Conservation (phyloP, 2,113 vertebrate species). For the human region DNA sequence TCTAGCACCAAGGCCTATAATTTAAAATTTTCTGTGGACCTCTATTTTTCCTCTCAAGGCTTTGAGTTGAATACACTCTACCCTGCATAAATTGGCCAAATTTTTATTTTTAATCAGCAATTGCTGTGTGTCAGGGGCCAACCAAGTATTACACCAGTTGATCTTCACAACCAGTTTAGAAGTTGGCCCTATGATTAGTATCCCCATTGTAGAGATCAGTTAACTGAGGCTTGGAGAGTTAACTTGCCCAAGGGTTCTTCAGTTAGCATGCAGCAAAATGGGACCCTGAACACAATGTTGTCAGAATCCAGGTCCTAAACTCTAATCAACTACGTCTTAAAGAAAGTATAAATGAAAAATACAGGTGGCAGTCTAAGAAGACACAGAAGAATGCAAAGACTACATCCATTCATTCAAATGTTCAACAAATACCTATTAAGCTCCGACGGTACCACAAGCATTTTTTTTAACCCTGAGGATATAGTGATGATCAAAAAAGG, state of each 20-base stretch:
- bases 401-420: neutral
- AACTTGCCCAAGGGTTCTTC: neutral
- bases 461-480: neutral
- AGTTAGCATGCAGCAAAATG: neutral
- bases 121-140: neutral
- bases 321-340: neutral
- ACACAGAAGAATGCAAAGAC: neutral
- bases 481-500: neutral
- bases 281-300: neutral
- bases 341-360: neutral
- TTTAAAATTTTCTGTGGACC: neutral
- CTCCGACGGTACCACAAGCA: neutral
- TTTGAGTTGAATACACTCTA: neutral
- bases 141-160: neutral
- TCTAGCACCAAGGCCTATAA: neutral
- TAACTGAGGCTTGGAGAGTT: neutral
- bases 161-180: neutral
- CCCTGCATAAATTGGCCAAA: neutral
- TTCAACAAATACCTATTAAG: neutral
- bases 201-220: neutral
- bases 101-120: neutral
- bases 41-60: neutral
- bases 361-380: neutral
- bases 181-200: neutral
- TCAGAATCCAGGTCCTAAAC: neutral